phyloP scores from a whole-genome alignment of 2,113 vertebrate species.

The Bubalus kerabau region DNA sequence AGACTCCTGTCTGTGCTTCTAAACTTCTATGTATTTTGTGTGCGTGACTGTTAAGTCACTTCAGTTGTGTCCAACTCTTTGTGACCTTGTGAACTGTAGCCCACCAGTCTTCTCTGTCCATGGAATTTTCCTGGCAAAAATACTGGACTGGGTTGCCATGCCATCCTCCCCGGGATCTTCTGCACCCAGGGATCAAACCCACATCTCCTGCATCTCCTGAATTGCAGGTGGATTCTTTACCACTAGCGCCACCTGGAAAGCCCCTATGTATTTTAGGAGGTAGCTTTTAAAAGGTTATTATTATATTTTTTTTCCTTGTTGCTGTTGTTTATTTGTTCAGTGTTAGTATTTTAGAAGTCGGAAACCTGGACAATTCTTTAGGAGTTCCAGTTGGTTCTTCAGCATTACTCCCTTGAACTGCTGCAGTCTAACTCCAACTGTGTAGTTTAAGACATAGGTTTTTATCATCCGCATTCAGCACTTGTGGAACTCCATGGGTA shows the following conservation, averaged over 20 bases:
- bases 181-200: not conserved
- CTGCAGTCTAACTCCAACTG: not conserved
- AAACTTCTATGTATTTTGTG: not conserved
- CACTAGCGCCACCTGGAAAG: not conserved
- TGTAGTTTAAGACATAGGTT: not conserved
- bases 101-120: not conserved
- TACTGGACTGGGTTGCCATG: not conserved
- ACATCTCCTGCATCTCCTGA: not conserved
- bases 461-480: constrained; percentile 44
- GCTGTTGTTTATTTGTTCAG: not conserved
- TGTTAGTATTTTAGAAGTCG: not conserved
- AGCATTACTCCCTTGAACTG: not conserved
- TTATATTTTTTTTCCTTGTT: not conserved
- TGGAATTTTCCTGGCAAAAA: not conserved
- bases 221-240: not conserved
- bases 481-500: not conserved
- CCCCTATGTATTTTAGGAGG: not conserved
- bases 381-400: constrained; percentile 15
- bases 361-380: not conserved
- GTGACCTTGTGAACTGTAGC: not conserved
- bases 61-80: not conserved
- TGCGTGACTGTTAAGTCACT: not conserved
- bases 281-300: not conserved
- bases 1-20: not conserved
- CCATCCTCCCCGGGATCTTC: not conserved